A percentile compares a stretch with the other conserved stretches of the same genome.
Conservation (phyloP, 1,140 invertebrate species). For the Lerema accius region DNA sequence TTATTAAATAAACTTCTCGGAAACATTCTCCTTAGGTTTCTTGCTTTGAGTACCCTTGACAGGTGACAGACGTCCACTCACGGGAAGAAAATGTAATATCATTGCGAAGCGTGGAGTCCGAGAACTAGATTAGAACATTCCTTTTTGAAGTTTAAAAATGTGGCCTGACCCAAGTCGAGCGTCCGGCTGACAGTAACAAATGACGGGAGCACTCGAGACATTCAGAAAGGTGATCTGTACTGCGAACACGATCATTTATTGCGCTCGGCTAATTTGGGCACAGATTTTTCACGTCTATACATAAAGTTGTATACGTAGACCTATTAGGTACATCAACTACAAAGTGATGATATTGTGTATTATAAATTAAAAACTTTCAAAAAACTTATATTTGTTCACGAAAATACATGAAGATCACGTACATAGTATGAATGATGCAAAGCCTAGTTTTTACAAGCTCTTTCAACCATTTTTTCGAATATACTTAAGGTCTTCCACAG, state of each 20-base stretch:
- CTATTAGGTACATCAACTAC: too few species aligned
- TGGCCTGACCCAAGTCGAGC: slow-evolving; percentile 20
- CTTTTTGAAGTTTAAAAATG: slow-evolving; percentile 35
- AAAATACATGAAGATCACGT: too few species aligned
- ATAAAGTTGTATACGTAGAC: not conserved
- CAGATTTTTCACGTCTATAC: not conserved
- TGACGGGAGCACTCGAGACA: not conserved
- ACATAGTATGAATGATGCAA: too few species aligned
- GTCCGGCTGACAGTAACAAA: slow-evolving; percentile 17
- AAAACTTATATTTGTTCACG: too few species aligned
- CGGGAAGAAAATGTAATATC: slow-evolving; percentile 29
- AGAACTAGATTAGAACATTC: slow-evolving; percentile 33
- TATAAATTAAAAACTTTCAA: too few species aligned
- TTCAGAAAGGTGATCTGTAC: slow-evolving; percentile 6
- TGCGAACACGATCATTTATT: not conserved
- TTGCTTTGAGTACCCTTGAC: slow-evolving; percentile 6
- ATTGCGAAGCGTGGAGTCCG: slow-evolving; percentile 16
- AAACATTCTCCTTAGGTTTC: slow-evolving; percentile 10
- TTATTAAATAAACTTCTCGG: slow-evolving; percentile 13
- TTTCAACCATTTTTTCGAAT: too few species aligned
- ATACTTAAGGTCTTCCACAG: too few species aligned
- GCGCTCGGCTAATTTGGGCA: not conserved
- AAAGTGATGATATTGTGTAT: too few species aligned
- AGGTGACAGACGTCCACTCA: slow-evolving; percentile 31
- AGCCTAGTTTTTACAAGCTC: too few species aligned